Conservation (phyloP, 2,113 vertebrate genomes). For the Antigone vipio region DNA sequence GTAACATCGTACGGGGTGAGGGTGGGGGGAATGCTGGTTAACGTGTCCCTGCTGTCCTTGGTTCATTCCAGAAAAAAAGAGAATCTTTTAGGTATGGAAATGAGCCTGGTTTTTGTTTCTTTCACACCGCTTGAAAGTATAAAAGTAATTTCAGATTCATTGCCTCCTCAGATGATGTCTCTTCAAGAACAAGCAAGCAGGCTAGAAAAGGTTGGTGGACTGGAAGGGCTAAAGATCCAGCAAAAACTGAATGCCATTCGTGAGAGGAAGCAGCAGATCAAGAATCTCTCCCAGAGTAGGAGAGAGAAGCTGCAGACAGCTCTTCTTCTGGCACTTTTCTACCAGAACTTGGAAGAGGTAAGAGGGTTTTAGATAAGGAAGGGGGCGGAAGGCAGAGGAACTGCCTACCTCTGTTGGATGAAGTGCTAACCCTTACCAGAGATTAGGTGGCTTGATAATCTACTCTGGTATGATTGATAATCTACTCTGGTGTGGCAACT, state of each 20-base stretch:
- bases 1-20: background rate
- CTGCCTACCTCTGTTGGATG: background rate
- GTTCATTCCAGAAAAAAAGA: background rate
- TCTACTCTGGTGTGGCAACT: background rate
- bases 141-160: background rate
- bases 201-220: conserved; percentile 54
- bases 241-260: conserved; percentile 65
- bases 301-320: conserved; percentile 76
- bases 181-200: conserved; percentile 77
- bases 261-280: conserved; percentile 71
- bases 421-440: background rate
- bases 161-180: conserved; percentile 72
- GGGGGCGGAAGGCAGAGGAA: background rate
- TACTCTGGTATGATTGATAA: background rate
- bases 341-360: conserved; percentile 80
- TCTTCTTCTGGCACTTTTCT: conserved; percentile 76
- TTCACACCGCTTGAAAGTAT: background rate
- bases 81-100: background rate
- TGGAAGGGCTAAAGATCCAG: conserved; percentile 64
- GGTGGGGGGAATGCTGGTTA: background rate
- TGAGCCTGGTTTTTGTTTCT: background rate
- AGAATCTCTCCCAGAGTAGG: conserved; percentile 73
- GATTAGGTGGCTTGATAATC: background rate
- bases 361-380: background rate
- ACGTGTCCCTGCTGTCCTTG: background rate